A percentile compares a stretch with the other conserved stretches of the same genome.
phyloP scores from a whole-genome alignment of 2,113 vertebrate genomes.

The Rhabdomys dilectus region DNA sequence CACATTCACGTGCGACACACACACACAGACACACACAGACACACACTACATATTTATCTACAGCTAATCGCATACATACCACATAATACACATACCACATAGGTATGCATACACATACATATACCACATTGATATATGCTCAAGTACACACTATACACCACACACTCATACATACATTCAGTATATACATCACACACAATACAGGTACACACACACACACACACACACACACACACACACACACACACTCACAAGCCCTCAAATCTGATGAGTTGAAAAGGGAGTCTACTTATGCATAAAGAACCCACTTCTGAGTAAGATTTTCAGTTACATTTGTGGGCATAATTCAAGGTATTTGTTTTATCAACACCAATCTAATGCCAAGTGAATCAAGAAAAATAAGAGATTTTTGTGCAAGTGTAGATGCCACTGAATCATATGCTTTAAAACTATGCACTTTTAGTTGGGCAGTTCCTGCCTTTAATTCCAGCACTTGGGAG shows the following conservation, averaged over 20 bases:
- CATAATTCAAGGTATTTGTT: not conserved
- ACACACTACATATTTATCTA: not conserved
- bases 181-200: not conserved
- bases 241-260: too few relatives aligned
- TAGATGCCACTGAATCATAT: too few relatives aligned
- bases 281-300: not conserved
- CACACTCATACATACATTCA: not conserved
- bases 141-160: not conserved
- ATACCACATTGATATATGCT: not conserved
- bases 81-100: not conserved
- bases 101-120: not conserved
- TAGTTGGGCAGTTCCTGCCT: not conserved
- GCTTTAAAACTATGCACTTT: not conserved
- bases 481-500: not conserved
- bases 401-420: fast-evolving
- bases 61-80: not conserved
- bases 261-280: not conserved
- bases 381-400: not conserved
- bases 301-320: not conserved
- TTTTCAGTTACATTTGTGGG: not conserved
- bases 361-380: not conserved
- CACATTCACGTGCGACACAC: not conserved
- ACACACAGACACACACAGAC: not conserved
- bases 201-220: not conserved
- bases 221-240: not conserved